Evolutionary conservation across 2,113 vertebrate species (phyloP).

Genomic region (Sapayoa aenigma): DNA sequence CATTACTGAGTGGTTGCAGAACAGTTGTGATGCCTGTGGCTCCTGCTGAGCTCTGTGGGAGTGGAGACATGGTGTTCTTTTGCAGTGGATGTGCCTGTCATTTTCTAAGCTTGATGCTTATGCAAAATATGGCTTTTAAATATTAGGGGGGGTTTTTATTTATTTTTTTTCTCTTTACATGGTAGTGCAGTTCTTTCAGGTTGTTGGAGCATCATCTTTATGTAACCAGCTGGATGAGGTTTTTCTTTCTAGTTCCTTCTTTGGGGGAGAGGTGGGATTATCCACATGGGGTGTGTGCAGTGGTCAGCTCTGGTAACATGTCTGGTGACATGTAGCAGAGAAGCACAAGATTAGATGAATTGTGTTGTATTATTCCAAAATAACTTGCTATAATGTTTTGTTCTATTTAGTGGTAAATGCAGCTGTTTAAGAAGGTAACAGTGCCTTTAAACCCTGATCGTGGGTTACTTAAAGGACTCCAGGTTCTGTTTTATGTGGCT

Average conservation of each 20-base stretch:
- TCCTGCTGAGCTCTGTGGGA: constrained; percentile 50
- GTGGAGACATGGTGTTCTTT: constrained; percentile 33
- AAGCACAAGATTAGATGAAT: not conserved
- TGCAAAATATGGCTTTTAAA: constrained; percentile 12
- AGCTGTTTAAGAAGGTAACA: not conserved
- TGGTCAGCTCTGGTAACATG: not conserved
- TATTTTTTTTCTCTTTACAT: not conserved
- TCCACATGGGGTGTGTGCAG: not conserved
- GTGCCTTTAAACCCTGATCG: not conserved
- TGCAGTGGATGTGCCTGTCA: constrained; percentile 13
- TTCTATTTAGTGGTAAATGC: not conserved
- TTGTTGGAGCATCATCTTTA: not conserved
- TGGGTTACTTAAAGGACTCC: not conserved
- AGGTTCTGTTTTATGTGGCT: not conserved
- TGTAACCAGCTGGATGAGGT: not conserved
- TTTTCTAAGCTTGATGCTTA: constrained; percentile 13
- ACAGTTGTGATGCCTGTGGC: not conserved
- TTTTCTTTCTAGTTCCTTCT: not conserved
- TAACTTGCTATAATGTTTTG: not conserved
- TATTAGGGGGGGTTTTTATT: not conserved
- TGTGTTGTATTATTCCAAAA: not conserved
- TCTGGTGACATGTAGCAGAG: too few relatives aligned
- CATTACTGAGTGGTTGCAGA: not conserved
- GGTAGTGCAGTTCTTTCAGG: not conserved
- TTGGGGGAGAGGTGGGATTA: not conserved